A percentile compares a stretch with the other conserved stretches of the same genome.
Conservation (phyloP, 2,888 invertebrate species). For the Heliconius cydno region DNA sequence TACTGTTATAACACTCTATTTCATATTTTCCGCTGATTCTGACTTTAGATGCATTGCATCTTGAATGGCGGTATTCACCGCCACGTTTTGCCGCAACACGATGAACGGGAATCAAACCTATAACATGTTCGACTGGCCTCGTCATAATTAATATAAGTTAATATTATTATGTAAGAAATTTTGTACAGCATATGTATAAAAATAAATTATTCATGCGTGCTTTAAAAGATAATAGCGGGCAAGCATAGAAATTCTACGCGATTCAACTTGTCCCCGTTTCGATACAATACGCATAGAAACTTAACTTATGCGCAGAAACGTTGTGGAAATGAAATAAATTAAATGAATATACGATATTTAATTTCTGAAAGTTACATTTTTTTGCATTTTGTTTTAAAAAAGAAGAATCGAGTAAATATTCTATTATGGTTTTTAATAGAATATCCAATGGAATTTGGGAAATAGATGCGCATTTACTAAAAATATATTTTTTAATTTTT, state of each 20-base stretch:
- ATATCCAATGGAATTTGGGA: no score
- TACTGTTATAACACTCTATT: no score
- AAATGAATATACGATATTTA: conserved; percentile 14
- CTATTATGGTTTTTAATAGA: no score
- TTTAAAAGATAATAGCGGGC: conserved; percentile 39
- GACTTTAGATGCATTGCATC: no score
- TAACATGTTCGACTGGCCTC: no score
- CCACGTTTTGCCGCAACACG: no score
- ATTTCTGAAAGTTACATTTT: not conserved
- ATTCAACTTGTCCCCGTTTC: conserved; percentile 43
- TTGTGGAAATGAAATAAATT: conserved; percentile 30
- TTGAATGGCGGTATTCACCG: no score
- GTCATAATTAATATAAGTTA: not conserved
- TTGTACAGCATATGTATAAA: conserved; percentile 19
- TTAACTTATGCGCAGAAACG: conserved; percentile 30
- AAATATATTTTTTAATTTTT: no score
- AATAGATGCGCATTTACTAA: no score
- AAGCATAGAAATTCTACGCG: conserved; percentile 40
- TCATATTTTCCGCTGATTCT: no score
- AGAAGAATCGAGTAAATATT: no score
- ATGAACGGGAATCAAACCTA: no score
- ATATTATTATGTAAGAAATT: not conserved
- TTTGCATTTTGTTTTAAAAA: not conserved
- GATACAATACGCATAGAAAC: conserved; percentile 43
- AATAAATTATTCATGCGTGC: conserved; percentile 32